phyloP scores from a whole-genome alignment of 2,797 vertebrate genomes.

The Martes flavigula region DNA sequence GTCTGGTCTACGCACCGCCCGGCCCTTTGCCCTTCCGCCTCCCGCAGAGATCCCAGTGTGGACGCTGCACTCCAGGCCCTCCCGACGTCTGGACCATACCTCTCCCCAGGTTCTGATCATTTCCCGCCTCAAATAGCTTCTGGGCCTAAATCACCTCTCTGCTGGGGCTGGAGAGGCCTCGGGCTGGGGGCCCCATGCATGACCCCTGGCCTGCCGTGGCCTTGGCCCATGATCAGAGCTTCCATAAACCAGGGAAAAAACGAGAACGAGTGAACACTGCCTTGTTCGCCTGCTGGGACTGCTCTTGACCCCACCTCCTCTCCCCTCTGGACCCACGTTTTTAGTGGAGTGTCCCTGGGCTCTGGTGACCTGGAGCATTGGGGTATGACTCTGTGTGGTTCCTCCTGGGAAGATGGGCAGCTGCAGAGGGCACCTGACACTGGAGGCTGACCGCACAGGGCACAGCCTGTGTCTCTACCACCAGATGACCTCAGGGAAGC shows the following conservation, averaged over 20 bases:
- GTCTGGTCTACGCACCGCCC: not conserved
- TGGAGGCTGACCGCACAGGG: not conserved
- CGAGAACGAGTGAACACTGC: fast-evolving
- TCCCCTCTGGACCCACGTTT: not conserved
- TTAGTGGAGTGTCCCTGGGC: not conserved
- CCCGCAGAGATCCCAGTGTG: not conserved
- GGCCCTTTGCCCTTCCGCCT: fast-evolving
- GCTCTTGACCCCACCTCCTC: not conserved
- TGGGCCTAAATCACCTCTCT: too few species aligned
- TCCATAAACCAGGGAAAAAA: not conserved
- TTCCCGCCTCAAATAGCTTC: not conserved
- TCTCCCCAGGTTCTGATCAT: not conserved
- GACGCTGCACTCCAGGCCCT: not conserved
- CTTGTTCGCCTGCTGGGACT: not conserved
- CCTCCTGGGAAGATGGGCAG: not conserved
- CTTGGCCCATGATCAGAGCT: not conserved
- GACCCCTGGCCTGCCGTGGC: not conserved
- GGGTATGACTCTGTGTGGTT: too few species aligned
- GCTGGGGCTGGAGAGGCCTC: not conserved
- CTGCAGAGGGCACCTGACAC: not conserved
- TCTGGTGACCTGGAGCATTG: not conserved
- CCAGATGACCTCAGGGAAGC: not conserved
- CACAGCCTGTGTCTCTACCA: not conserved
- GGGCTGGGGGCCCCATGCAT: not conserved
- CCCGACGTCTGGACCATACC: too few species aligned